Evolutionary conservation across 2,888 invertebrate species (phyloP), one percentile per base, ranked within the genome.

Genomic region (Drosophila falleni): DNA sequence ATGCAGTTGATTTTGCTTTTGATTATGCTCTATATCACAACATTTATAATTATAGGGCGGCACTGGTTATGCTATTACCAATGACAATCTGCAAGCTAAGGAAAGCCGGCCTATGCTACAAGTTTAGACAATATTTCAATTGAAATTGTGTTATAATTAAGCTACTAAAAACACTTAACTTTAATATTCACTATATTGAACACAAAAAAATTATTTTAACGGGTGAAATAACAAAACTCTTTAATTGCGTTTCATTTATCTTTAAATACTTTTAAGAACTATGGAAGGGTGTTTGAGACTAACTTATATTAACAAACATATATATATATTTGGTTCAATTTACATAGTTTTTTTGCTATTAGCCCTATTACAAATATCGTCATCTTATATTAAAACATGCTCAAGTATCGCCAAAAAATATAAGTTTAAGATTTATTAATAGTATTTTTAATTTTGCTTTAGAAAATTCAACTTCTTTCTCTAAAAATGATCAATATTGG

Each of bases 61-160:
- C 39, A 98, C 98, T 15, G 99, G 99, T 13, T 99, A 98, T 93
- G 94, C 98, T 6, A 95, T 95, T 41, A 97, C 97, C 31, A 98
- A 98, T 91, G 94, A 95, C 41, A 95, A 96, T 80, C 93, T 99
- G 61, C 95, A 97, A 92, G 98, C 96, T 10, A 96, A 96, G 91
- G 95, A 97, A 91, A 95, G 95, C 78, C 94, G 97, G 61, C 97
- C 97, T 55, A 97, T 96, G 26, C 93, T 97, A 72, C 97, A 97
- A 93, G 97, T 96, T 35, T 97, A 95, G 93, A 49, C 13, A 5
- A 6, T 29, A 26, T 51, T 41, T 60, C 0, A 53, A 33, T 31
- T 39, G 1, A 8, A 59, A 16, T n/a, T 2, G 41, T 55, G n/a
- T 5, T 41, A 41, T 29, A 41, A 16, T 39, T 49, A 58, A 41